Evolutionary conservation across 2,797 vertebrate genomes (phyloP), one percentile per base, ranked within the genome.

Genomic region (Typhlichthys eigenmanni): DNA sequence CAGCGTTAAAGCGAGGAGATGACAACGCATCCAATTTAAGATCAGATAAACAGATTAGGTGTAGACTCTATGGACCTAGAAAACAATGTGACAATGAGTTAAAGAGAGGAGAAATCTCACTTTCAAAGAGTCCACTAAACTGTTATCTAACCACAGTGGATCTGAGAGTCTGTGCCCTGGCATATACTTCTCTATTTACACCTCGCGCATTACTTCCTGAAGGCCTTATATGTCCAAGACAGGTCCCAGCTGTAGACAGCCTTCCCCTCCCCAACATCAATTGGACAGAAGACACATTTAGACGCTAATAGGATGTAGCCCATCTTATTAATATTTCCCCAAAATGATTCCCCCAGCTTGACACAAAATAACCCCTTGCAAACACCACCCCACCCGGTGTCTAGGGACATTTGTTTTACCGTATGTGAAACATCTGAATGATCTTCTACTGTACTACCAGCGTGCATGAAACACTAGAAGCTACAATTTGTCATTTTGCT

Each of bases 21-120:
- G 92, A 96, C 94, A 93, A 95, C 90, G 91, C 89, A 81, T 88
- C 92, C 91, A 93, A 95, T 93, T 95, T 95, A 95, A 95, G 95
- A 95, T 94, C 91, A 90, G 94, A 93, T 95, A 96, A 96, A 96
- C 94, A 96, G 95, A 98, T 96, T 96, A 97, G 92, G 94, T 87
- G 82, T 82, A 69, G 78, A 87, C 90, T 95, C 93, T 92, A 87
- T 90, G 80, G 92, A 91, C 82, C 85, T 88, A 81, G 82, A 94
- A 94, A 95, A 93, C 88, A 91, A 91, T 79, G 66, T 69, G 78
- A 94, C 93, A 95, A 94, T 93, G 92, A 92, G 91, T 88, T 89
- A 91, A 90, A 88, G 83, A 86, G 89, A 90, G 85, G 66, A 84
- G 82, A 92, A 94, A 91, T 92, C 90, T 88, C 91, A 93, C 89